phyloP scores from a whole-genome alignment of 2,113 vertebrate genomes.

The Murina feae region DNA sequence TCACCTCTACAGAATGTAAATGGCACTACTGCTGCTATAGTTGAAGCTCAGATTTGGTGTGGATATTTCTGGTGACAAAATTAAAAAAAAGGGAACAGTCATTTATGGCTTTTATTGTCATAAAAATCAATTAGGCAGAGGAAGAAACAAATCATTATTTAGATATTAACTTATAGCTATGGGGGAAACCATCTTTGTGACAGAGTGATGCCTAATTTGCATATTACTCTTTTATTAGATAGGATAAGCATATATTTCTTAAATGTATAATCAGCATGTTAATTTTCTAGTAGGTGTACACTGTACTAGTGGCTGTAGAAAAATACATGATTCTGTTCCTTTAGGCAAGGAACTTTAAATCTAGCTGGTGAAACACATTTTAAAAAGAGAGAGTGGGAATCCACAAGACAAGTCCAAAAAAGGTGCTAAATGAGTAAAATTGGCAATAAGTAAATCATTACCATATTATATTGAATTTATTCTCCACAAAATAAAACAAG shows the following conservation, averaged over 20 bases:
- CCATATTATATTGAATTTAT: not conserved
- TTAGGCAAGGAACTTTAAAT: not conserved
- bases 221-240: no score
- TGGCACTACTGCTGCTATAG: not conserved
- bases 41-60: not conserved
- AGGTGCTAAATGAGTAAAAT: not conserved
- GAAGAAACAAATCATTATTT: not conserved
- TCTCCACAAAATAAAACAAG: constrained; percentile 20
- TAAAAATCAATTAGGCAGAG: constrained; percentile 2
- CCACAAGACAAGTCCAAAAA: not conserved
- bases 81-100: not conserved
- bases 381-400: not conserved
- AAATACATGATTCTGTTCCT: not conserved
- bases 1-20: not conserved
- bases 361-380: not conserved
- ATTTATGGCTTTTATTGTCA: not conserved
- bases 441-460: not conserved
- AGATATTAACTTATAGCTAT: not conserved
- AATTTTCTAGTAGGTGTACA: not conserved
- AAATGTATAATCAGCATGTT: not conserved
- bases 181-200: no score
- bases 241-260: not conserved
- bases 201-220: no score
- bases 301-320: not conserved
- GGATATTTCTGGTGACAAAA: not conserved